phyloP scores from a whole-genome alignment of 1,140 invertebrate species.

The Hestina assimilis region DNA sequence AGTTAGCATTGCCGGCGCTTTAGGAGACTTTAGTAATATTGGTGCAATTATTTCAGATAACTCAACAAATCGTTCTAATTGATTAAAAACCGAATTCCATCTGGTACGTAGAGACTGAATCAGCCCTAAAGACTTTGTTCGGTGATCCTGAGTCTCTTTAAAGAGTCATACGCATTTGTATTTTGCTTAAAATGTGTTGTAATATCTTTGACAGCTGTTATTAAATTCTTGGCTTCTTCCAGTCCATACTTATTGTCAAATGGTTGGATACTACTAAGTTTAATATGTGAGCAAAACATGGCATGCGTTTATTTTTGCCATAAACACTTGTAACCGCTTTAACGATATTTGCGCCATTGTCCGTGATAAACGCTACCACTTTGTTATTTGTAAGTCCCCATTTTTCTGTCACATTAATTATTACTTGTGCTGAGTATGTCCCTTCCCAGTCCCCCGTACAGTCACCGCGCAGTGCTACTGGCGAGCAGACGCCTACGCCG shows the following conservation, averaged over 20 bases:
- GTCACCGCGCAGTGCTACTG: no score
- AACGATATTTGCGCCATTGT: constrained; percentile 54
- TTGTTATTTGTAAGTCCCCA: constrained; percentile 48
- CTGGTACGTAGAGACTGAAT: constrained; percentile 33
- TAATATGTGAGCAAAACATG: constrained; percentile 46
- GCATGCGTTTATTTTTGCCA: constrained; percentile 50
- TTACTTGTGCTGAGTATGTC: no score
- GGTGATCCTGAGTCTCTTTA: constrained; percentile 32
- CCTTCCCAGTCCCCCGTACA: no score
- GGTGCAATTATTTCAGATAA: constrained; percentile 35
- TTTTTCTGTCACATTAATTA: constrained; percentile 38
- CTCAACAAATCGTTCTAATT: constrained; percentile 45
- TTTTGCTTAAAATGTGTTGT: constrained; percentile 39
- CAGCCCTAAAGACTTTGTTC: constrained; percentile 33
- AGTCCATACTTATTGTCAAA: constrained; percentile 34
- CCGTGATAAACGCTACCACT: constrained; percentile 49
- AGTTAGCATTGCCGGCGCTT: constrained; percentile 32
- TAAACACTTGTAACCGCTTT: constrained; percentile 48
- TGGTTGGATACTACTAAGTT: constrained; percentile 35
- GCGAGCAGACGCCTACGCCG: no score
- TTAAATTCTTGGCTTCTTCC: constrained; percentile 32
- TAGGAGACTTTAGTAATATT: constrained; percentile 38
- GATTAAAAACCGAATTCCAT: constrained; percentile 44
- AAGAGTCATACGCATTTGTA: constrained; percentile 35
- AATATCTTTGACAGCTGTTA: constrained; percentile 37